Evolutionary conservation across 2,888 invertebrate species (phyloP), one percentile per base, ranked within the genome.

Genomic region (Lasioglossum malachurum): DNA sequence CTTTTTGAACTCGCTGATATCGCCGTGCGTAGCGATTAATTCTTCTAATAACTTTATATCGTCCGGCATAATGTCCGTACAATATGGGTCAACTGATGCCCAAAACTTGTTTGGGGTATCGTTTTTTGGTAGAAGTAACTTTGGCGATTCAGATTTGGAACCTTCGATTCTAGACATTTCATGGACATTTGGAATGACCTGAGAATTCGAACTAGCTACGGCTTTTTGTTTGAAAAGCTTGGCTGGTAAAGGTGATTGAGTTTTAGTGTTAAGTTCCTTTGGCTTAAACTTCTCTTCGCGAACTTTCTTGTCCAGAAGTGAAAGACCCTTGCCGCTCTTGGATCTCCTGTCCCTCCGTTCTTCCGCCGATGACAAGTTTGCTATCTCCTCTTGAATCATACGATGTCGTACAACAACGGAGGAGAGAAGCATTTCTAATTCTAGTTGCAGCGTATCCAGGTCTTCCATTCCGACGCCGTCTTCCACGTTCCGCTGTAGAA

Each of bases 81-180:
- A 99, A 94, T 98, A 99, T 0, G 98, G 98, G 95, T 99, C 99
- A 1, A 99, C 98, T 2, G 98, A 98, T 60, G 98, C 97, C 99
- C 99, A 99, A 96, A 99, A 99, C 95, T 98, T 98, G 93, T 98
- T 98, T 16, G 99, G 98, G 81, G 98, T 98, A 95, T 99, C 99
- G 95, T 99, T 99, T 95, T 98, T 98, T 31, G 98, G 98, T 82
- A 98, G 95, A 44, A 97, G 95, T 80, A 97, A 95, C 93, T 98
- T 97, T 3, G 97, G 97, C 75, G 97, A 95, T 91, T 97, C 97
- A 75, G 97, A 96, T 92, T 97, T 97, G 95, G 96, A 94, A 95
- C 97, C 94, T 95, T 96, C 89, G 95, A 96, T 91, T 78, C 95
- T 93, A 0, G 92, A 92, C n/a, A 94, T 93, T 80, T 95, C 95